These are phyloP conservation scores for Xerus rutilus DNA, from an alignment of 2,797 vertebrate genomes.

Conservation along the genomic window DNA sequence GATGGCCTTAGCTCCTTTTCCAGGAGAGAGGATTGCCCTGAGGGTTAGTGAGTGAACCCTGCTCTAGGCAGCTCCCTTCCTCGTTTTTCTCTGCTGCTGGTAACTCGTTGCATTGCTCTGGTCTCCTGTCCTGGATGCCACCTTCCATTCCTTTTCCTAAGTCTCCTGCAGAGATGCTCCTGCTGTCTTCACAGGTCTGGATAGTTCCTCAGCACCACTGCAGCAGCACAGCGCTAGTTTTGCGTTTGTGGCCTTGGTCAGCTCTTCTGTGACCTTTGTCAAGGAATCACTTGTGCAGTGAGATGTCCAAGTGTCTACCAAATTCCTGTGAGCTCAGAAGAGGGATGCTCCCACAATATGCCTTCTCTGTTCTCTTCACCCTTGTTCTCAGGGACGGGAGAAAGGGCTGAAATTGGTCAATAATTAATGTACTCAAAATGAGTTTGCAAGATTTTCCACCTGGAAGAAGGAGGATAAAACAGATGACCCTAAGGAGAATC, in stretches of 20 bases:
- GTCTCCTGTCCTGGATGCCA: background rate
- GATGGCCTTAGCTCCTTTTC: background rate
- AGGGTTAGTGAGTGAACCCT: background rate
- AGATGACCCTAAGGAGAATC: background rate
- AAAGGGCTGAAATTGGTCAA: background rate
- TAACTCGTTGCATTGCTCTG: no score
- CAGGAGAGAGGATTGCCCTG: background rate
- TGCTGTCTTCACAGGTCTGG: background rate
- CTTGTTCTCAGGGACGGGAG: background rate
- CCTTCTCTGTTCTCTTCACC: background rate
- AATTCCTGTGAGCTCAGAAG: background rate
- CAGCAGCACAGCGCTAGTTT: accelerated
- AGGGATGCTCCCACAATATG: accelerated
- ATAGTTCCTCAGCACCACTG: accelerated
- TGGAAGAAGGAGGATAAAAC: background rate
- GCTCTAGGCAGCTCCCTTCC: background rate
- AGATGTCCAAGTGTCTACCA: background rate
- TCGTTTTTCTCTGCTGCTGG: background rate
- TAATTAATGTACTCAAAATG: background rate
- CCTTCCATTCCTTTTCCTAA: background rate
- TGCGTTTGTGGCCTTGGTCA: accelerated
- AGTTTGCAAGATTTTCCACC: background rate
- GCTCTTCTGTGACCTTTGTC: background rate
- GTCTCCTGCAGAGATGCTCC: background rate
- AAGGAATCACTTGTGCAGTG: no score